Conservation (phyloP, 2,113 vertebrate species). For the Phaethornis superciliosus region DNA sequence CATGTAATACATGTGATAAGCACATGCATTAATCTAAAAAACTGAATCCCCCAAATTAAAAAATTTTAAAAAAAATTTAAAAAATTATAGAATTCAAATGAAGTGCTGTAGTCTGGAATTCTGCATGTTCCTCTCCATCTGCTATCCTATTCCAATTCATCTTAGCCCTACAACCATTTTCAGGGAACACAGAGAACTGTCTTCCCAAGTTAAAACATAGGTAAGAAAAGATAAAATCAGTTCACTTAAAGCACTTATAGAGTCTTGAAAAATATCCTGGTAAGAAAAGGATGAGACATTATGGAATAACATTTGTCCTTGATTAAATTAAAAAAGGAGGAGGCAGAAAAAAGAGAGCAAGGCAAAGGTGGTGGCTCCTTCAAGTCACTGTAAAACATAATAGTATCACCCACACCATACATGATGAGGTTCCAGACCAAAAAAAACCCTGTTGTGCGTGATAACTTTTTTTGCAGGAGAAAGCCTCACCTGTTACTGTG, state of each 20-base stretch:
- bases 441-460: not conserved
- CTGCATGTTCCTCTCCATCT: not conserved
- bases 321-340: not conserved
- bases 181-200: not conserved
- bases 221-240: not conserved
- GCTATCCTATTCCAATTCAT: not conserved
- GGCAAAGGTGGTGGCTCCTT: not conserved
- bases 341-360: not conserved
- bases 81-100: not conserved
- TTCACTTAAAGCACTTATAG: not conserved
- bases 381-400: not conserved
- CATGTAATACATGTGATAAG: not conserved
- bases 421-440: not conserved
- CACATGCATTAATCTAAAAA: not conserved
- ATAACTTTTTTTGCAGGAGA: constrained; percentile 24
- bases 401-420: not conserved
- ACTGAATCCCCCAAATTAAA: not conserved
- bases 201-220: not conserved
- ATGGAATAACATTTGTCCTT: not conserved
- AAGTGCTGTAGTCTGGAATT: not conserved
- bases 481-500: constrained; percentile 46
- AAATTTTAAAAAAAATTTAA: not conserved
- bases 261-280: not conserved
- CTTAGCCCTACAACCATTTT: not conserved
- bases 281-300: not conserved